These are phyloP conservation scores for Calyptomena viridis DNA, from an alignment of 2,113 vertebrate species.

Conservation along the genomic window DNA sequence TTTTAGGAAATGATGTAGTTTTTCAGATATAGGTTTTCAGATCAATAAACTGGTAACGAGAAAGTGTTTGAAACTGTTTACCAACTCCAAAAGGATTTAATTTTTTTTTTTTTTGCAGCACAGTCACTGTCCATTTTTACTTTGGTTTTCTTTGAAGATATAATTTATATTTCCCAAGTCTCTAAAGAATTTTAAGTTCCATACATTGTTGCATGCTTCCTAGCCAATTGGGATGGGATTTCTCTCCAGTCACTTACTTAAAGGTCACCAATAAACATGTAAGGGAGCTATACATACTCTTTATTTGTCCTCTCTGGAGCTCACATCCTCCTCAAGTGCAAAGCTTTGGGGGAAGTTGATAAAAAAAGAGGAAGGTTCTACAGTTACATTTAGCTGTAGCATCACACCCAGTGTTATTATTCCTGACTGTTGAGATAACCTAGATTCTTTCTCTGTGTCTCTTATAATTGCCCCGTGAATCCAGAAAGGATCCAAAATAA, in stretches of 20 bases:
- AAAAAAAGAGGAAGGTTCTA: not conserved
- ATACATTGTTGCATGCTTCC: not conserved
- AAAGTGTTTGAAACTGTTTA: not conserved
- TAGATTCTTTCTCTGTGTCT: not conserved
- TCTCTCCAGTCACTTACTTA: not conserved
- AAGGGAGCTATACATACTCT: not conserved
- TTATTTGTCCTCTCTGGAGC: not conserved
- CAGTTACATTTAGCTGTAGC: not conserved
- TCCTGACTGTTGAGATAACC: not conserved
- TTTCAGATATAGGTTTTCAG: not conserved
- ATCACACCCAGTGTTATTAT: not conserved
- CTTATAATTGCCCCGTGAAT: not conserved
- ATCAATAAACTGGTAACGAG: not conserved
- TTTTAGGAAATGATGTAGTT: not conserved
- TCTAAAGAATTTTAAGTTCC: not conserved
- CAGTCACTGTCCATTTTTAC: not conserved
- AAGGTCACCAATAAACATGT: not conserved
- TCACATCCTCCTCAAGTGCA: not conserved
- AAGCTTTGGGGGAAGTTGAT: not conserved
- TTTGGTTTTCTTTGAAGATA: not conserved
- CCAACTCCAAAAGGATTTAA: not conserved
- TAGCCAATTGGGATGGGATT: not conserved
- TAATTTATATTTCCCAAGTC: not conserved
- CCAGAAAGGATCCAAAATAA: slow-evolving; percentile 27
- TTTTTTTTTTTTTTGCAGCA: not conserved